Evolutionary conservation across 1,140 invertebrate species (phyloP), one percentile per base, ranked within the genome.

Genomic region (Pseudomyrmex concolor): DNA sequence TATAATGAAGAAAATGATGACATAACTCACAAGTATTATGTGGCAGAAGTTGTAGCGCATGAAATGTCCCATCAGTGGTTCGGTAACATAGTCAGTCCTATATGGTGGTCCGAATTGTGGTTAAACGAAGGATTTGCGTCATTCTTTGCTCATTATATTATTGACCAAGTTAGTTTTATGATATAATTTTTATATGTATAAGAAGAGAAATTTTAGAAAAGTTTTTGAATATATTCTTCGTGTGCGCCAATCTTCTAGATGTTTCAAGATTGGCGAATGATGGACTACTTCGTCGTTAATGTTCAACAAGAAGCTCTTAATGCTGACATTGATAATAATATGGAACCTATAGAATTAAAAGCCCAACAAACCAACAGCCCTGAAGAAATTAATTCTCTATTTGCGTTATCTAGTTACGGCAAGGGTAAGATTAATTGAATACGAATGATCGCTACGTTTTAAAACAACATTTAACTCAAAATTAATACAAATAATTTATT

Each of bases 391-490:
- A 96, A 97, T 89, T 96, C 97, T 84, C 97, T 98, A 73, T 98
- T 98, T 93, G 97, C 98, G 91, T 95, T 95, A 7, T 98, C 98
- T 71, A 97, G 97, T 54, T 98, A 98, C 89, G 96, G 94, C 89
- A 98, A 98, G 95, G 97, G 76, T 80, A 13, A 70, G 54, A 59
- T 22, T 43, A 7, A 34, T 1, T 45, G 19, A 73, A 22, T 8
- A 2, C 22, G 51, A 76, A 64, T 51, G 9, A 51, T 51, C 3
- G 1, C 0, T 13, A 15, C 51, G 0, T 15, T 66, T 1, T 1
- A 0, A 1, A 51, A 66, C 2, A 5, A 12, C 22, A 64, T 0
- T 9, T 34, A 2, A 51, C 5, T 34, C 0, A 12, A 51, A 51
- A 2, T 22, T 1, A 60, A 13, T 1, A 34, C 0, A 25, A 34